Evolutionary conservation across 2,888 invertebrate genomes (phyloP).

Genomic region (Ornithoptera priamus): DNA sequence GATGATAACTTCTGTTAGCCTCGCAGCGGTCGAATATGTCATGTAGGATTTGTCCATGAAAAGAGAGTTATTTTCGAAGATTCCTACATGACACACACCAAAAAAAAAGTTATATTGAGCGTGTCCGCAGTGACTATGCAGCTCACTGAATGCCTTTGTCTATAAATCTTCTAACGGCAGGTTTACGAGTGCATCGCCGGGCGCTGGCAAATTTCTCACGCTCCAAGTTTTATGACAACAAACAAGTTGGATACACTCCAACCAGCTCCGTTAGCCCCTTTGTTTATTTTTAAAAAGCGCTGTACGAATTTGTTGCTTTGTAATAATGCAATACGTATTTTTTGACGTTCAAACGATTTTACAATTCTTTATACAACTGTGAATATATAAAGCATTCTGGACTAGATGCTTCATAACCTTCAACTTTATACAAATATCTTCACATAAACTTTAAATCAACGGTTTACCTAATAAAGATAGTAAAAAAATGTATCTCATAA

Average conservation of each 20-base stretch:
- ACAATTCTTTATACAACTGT: neutral
- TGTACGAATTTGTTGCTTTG: neutral
- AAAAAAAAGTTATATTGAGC: neutral
- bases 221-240: slow-evolving; percentile 19
- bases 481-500: too few relatives aligned
- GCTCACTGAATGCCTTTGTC: slow-evolving; percentile 11
- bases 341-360: neutral
- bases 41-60: neutral
- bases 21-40: neutral
- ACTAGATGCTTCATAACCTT: too few relatives aligned
- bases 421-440: too few relatives aligned
- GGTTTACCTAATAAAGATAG: too few relatives aligned
- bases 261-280: slow-evolving; percentile 1
- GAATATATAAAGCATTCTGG: neutral
- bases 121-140: neutral
- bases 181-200: slow-evolving; percentile 9
- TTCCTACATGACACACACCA: neutral
- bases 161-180: slow-evolving; percentile 8
- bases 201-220: slow-evolving; percentile 14
- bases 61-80: neutral
- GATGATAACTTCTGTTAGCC: too few relatives aligned
- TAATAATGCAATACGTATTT: neutral
- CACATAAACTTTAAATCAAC: too few relatives aligned
- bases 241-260: slow-evolving; percentile 12
- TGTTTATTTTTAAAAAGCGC: slow-evolving; percentile 1